Percentiles rank a stretch among this genome's conserved stretches.
Evolutionary conservation across 2,797 vertebrate species (phyloP).

Genomic region (Poecilia velifera): DNA sequence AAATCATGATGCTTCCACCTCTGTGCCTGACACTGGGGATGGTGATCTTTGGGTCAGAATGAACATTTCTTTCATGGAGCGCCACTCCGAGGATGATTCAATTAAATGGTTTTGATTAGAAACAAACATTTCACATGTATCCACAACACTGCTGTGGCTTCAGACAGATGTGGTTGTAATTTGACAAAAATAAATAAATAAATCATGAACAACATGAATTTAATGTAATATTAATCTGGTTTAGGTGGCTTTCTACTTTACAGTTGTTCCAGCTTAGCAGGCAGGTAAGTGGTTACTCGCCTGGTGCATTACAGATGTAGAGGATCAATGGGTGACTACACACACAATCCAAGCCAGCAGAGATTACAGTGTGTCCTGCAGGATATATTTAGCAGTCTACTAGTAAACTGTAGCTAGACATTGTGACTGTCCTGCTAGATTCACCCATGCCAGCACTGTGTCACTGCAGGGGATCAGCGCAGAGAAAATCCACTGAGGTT

Average conservation of each 20-base stretch:
- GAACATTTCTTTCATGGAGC: not conserved
- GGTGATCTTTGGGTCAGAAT: not conserved
- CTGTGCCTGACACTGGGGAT: not conserved
- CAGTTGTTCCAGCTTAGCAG: slow-evolving; percentile 22
- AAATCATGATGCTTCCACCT: not conserved
- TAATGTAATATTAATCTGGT: not conserved
- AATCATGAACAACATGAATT: not conserved
- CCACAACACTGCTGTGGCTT: not conserved
- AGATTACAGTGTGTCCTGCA: slow-evolving; percentile 42
- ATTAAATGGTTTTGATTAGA: too few species aligned
- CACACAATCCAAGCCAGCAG: slow-evolving; percentile 15
- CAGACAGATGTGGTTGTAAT: not conserved
- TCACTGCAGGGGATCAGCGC: slow-evolving; percentile 50
- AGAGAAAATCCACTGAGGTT: slow-evolving; percentile 47
- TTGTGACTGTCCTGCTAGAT: slow-evolving; percentile 29
- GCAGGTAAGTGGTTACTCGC: slow-evolving; percentile 25
- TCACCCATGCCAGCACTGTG: slow-evolving; percentile 22
- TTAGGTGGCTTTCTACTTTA: not conserved
- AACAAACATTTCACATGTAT: not conserved
- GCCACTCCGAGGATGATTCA: not conserved
- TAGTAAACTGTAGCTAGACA: slow-evolving; percentile 17
- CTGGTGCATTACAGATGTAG: slow-evolving; percentile 27
- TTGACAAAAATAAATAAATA: not conserved
- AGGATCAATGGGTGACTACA: slow-evolving; percentile 22
- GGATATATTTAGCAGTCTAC: slow-evolving; percentile 54